Evolutionary conservation across 2,797 vertebrate genomes (phyloP), one percentile per base, ranked within the genome.

Genomic region (Oreortyx pictus): DNA sequence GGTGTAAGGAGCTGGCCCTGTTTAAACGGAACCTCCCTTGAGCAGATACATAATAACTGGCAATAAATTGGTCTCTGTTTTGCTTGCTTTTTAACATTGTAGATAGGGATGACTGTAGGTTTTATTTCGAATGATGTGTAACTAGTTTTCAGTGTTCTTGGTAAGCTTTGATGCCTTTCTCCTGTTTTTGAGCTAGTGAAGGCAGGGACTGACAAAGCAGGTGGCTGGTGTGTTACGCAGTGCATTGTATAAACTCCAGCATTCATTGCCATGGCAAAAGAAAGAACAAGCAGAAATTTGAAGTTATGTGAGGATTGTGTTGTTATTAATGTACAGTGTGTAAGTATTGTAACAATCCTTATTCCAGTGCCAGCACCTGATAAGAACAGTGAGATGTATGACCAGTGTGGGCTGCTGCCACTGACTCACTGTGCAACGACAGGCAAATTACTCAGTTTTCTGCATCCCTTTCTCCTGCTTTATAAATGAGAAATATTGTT

Each of bases 351-450:
- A 93, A 94, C 92, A 94, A 64, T 64, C 41, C 44, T 91, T 78
- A 93, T 90, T 96, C 89, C 91, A 76, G 60, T 96, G 92, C 56
- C 81, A 77, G 74, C 90, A 89, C 80, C 91, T 95, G 94, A 74
- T 95, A 90, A 93, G 94, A 95, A 95, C 96, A 95, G 86, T 49
- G 24, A 93, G 74, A 94, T 92, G 94, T 94, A 90, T 96, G 96
- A 96, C 95, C 94, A 92, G 83, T 88, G 96, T 96, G 96, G 96
- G 96, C 81, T 96, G 96, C 92, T 95, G 94, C 95, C 86, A 88
- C 94, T 96, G 95, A 96, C 86, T 96, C 95, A 96, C 83, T 92
- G 33, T 86, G 91, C 92, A 95, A 94, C 92, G 96, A 96, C 95
- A 96, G 91, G 95, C 92, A 96, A 95, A 96, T 96, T 96, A 91